A percentile compares a stretch with the other conserved stretches of the same genome.
phyloP scores from a whole-genome alignment of 2,113 vertebrate genomes.

The Engystomops pustulosus region DNA sequence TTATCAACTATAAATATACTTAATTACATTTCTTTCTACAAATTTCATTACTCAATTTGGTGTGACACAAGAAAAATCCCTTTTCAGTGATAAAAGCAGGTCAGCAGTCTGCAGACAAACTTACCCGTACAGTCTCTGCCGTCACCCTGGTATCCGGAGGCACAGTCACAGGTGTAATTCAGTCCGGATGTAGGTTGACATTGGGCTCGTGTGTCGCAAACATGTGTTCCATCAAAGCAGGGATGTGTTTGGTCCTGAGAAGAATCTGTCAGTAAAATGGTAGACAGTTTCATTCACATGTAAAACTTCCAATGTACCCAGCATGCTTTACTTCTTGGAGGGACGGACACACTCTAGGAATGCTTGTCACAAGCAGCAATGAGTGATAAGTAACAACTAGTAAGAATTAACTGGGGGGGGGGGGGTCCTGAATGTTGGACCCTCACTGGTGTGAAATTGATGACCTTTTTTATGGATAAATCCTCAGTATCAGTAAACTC shows the following conservation, averaged over 20 bases:
- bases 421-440: too few relatives aligned
- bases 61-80: too few relatives aligned
- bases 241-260: slow-evolving; percentile 71
- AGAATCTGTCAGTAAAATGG: slow-evolving; percentile 4
- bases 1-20: too few relatives aligned
- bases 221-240: slow-evolving; percentile 83
- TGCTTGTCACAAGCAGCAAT: too few relatives aligned
- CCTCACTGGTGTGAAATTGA: too few relatives aligned
- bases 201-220: slow-evolving; percentile 81
- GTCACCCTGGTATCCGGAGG: slow-evolving; percentile 79
- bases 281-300: not conserved
- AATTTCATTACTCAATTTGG: too few relatives aligned
- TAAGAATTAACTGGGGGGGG: too few relatives aligned
- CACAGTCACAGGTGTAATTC: slow-evolving; percentile 84
- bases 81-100: not conserved
- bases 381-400: too few relatives aligned
- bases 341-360: not conserved
- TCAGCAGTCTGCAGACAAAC: slow-evolving; percentile 1
- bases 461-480: too few relatives aligned
- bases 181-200: slow-evolving; percentile 76
- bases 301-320: not conserved
- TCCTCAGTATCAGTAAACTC: too few relatives aligned
- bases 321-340: too few relatives aligned
- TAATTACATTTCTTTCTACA: too few relatives aligned
- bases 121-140: slow-evolving; percentile 87